Base-by-base conservation (phyloP, 1,140 invertebrate species). In the Chymomyza costata region DNA sequence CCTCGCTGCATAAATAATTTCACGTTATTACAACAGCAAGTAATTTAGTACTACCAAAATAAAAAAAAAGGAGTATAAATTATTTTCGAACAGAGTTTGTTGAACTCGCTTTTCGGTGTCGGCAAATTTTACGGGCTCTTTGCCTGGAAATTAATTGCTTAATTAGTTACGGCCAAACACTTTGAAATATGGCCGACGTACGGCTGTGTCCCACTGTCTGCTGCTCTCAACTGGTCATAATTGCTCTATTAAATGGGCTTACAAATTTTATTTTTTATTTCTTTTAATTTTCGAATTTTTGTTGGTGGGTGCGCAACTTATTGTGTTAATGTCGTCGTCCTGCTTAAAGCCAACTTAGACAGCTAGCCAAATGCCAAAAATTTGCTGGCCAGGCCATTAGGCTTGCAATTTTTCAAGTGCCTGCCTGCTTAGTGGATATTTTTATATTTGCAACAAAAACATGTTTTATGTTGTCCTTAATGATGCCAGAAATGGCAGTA, bases 151-250 rank as follows among this genome's bases (percentile, higher is more conserved):
- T 80, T 80, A 80, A 80, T 80, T 80, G 73, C 73, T 80, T 80
- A 80, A 80, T 80, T 80, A 80, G 73, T 80, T 80, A 81, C 73
- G 73, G 73, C 64, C 67, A 80, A 78, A 73, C 64, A 80, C 73
- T 81, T 80, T 80, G 73, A 80, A 80, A 58, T 80, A 80, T 80
- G 74, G 74, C 73, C 63, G 57, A 53, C 68, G 66, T 58, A 56
- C 41, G 71, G 54, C 60, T 69, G 39, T 19, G 30, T 28, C 30
- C 50, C 47, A 46, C 25, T 46, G 39, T 38, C 46, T 48, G 46
- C 35, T 17, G 45, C 66, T 71, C 54, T 73, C 73, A 81, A 73
- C 74, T 80, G 74, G 59, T 74, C 68, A 80, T 80, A 80, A 80
- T 80, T 80, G 74, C 73, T 80, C 74, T 80, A 80, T 80, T 81